These are phyloP conservation scores for Mesorhabditis spiculigera DNA, from an alignment of 2,888 invertebrate species.

Conservation along the genomic window DNA sequence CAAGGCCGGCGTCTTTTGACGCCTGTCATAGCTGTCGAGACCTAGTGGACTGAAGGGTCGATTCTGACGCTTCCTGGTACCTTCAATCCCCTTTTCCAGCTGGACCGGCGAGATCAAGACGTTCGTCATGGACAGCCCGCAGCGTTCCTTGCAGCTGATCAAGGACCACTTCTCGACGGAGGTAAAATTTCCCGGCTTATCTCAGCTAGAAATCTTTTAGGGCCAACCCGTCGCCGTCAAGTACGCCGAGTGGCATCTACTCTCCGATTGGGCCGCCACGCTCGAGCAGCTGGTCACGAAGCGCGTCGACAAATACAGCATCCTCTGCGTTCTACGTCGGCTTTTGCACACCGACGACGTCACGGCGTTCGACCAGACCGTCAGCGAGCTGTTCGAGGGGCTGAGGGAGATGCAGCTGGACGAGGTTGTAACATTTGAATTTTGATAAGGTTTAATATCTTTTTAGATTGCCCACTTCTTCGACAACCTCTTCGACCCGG, in stretches of 20 bases:
- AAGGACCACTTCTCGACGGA: too few relatives aligned
- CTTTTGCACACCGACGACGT: conserved; percentile 6
- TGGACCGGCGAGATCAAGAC: too few relatives aligned
- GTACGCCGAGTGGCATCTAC: conserved; percentile 22
- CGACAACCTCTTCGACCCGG: conserved; percentile 21
- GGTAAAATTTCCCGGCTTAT: too few relatives aligned
- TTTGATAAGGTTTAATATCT: not conserved
- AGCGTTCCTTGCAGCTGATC: too few relatives aligned
- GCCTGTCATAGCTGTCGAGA: too few relatives aligned
- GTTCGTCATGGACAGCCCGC: too few relatives aligned
- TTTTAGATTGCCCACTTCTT: conserved; percentile 8
- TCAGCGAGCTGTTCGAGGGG: conserved; percentile 11
- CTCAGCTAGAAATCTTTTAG: too few relatives aligned
- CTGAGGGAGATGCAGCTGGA: conserved; percentile 13
- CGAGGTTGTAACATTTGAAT: not conserved
- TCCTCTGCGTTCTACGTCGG: conserved; percentile 16
- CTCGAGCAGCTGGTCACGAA: conserved; percentile 16
- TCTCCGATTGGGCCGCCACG: conserved; percentile 21
- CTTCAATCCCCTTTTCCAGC: too few relatives aligned
- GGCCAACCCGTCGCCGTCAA: not conserved
- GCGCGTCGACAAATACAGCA: conserved; percentile 21
- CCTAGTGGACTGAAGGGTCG: too few relatives aligned
- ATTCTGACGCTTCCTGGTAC: too few relatives aligned
- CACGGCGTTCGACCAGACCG: conserved; percentile 9
- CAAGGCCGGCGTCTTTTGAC: too few relatives aligned